Evolutionary conservation across 2,113 vertebrate species (phyloP), one percentile per base, ranked within the genome.

Genomic region (Bambusicola thoracicus): DNA sequence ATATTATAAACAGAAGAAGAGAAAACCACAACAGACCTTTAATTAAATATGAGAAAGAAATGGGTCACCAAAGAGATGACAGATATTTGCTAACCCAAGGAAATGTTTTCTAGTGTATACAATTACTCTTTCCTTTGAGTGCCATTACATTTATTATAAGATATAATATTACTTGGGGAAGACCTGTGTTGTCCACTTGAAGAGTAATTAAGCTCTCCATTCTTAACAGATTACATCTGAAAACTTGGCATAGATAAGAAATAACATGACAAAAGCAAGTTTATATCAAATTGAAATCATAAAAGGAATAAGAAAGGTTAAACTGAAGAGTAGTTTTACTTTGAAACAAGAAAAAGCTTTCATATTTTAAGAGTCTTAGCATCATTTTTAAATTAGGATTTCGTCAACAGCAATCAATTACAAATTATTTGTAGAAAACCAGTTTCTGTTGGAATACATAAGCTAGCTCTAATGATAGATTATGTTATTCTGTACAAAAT

Each of bases 141-240:
- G 61, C 16, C 32, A 17, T 73, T 67, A 82, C 38, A 91, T 15
- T 44, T 89, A 40, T 90, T 90, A 92, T 32, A 41, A 91, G 51
- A 67, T 81, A 55, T 4, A 92, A 61, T 67, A 94, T 85, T 87
- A 76, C 30, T 79, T 85, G 32, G 16, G 87, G 49, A 94, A 93
- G 70, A 78, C 7, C 11, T 49, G 10, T 72, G 49, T 56, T 89
- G 67, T 41, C 55, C 55, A 53, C 70, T 81, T 90, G 63, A 87
- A 81, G 67, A 95, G 83, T 90, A 92, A 93, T 90, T 78, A 93
- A 83, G 38, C 87, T 92, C 94, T 87, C 44, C 73, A 41, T 22
- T 51, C 41, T 87, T 48, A 73, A 21, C 68, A 77, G 62, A 62
- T 93, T 81, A 73, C 7, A 62, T 62, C 38, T 82, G 56, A 75